Conservation (phyloP, 2,888 invertebrate genomes). For the Hoplodrina ambigua region DNA sequence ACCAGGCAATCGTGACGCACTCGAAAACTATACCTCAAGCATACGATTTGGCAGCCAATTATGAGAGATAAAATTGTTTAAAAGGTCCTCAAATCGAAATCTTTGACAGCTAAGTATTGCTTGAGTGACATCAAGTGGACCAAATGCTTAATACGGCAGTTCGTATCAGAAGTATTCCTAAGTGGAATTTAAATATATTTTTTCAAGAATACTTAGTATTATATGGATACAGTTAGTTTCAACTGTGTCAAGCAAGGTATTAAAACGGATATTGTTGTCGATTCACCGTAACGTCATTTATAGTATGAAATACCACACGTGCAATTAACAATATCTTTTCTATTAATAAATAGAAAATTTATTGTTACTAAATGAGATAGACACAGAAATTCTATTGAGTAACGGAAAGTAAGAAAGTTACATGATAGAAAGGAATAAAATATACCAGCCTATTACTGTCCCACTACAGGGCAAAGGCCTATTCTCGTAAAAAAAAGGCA, state of each 20-base stretch:
- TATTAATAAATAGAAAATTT: no score
- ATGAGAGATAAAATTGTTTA: no score
- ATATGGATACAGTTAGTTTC: slow-evolving; percentile 2
- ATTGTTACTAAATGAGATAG: neutral
- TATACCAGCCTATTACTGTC: no score
- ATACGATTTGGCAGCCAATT: no score
- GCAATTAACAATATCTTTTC: no score
- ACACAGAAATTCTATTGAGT: neutral
- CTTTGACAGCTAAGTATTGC: neutral
- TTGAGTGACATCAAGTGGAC: neutral
- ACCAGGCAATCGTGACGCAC: no score
- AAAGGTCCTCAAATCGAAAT: neutral
- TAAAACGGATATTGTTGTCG: slow-evolving; percentile 19
- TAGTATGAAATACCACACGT: slow-evolving; percentile 38
- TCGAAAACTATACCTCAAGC: no score
- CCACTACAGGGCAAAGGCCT: no score
- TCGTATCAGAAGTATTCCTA: neutral
- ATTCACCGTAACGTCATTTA: slow-evolving; percentile 21
- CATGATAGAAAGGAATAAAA: no score
- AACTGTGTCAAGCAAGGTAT: slow-evolving; percentile 17
- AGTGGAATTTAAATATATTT: slow-evolving; percentile 4
- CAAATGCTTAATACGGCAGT: neutral
- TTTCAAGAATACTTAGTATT: slow-evolving; percentile 26
- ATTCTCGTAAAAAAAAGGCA: no score
- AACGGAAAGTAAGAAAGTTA: neutral